Percentiles rank a stretch among this genome's conserved stretches.
phyloP scores from a whole-genome alignment of 2,888 invertebrate genomes.

The Drosophila multiciliata region DNA sequence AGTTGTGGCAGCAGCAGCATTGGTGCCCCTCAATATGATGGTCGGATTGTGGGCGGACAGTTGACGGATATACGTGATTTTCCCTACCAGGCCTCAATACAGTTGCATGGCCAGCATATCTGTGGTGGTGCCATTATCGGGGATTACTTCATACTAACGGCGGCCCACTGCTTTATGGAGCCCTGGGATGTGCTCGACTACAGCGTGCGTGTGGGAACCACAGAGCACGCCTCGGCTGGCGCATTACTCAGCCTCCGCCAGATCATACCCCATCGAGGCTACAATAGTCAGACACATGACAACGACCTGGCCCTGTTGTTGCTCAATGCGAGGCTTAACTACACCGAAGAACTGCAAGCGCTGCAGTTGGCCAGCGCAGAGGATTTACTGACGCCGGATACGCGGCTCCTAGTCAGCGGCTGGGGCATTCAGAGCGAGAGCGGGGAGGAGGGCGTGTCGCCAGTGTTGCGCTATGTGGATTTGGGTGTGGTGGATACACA shows the following conservation, averaged over 20 bases:
- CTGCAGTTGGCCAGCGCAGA: slow-evolving; percentile 58
- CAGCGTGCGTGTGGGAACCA: slow-evolving; percentile 70
- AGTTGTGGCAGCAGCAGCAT: neutral
- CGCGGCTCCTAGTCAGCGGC: slow-evolving; percentile 72
- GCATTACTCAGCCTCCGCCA: slow-evolving; percentile 64
- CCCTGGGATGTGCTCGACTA: slow-evolving; percentile 58
- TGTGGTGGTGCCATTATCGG: slow-evolving; percentile 79
- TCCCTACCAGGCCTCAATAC: slow-evolving; percentile 73
- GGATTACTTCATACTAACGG: slow-evolving; percentile 67
- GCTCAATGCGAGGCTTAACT: slow-evolving; percentile 67
- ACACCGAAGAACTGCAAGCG: slow-evolving; percentile 60
- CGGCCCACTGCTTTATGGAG: slow-evolving; percentile 76
- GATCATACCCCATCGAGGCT: slow-evolving; percentile 71
- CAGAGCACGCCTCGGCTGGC: slow-evolving; percentile 71
- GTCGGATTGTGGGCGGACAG: slow-evolving; percentile 74
- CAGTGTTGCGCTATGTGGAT: slow-evolving; percentile 68
- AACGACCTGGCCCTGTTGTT: slow-evolving; percentile 77
- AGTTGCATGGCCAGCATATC: slow-evolving; percentile 57
- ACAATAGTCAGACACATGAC: slow-evolving; percentile 67
- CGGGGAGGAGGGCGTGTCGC: slow-evolving; percentile 55
- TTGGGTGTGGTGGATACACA: slow-evolving; percentile 59
- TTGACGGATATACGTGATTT: slow-evolving; percentile 60
- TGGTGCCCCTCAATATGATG: slow-evolving; percentile 51
- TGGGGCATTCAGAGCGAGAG: slow-evolving; percentile 77
- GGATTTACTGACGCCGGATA: slow-evolving; percentile 45